These are phyloP conservation scores for Petrolisthes manimaculis DNA, from an alignment of 2,888 invertebrate genomes.

Conservation along the genomic window DNA sequence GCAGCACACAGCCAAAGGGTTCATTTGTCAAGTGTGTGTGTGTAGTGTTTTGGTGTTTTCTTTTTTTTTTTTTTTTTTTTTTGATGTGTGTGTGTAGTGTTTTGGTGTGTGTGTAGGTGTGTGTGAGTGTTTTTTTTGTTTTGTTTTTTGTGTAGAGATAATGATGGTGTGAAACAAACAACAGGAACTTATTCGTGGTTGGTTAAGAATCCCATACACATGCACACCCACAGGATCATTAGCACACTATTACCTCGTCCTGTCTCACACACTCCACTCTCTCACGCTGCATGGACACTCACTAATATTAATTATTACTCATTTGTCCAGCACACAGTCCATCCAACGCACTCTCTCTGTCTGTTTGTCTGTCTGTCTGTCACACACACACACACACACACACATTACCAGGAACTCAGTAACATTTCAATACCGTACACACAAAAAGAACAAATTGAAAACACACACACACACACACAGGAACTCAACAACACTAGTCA, in stretches of 20 bases:
- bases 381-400: conserved; percentile 1
- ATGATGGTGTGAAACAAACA: too few species aligned
- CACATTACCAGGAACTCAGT: neutral
- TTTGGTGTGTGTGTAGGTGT: neutral
- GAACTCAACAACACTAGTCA: too few species aligned
- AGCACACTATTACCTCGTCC: neutral
- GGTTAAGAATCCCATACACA: too few species aligned
- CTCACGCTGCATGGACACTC: neutral
- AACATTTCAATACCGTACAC: neutral
- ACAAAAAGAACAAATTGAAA: neutral
- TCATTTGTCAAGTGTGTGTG: neutral
- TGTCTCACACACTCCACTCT: neutral
- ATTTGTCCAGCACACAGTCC: neutral
- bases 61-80: neutral
- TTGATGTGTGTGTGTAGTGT: neutral
- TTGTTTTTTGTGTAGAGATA: too few species aligned
- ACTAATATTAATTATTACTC: neutral
- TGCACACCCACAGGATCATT: too few species aligned
- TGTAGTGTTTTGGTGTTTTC: neutral
- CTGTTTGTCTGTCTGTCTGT: neutral
- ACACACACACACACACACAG: neutral
- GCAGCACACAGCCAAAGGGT: neutral
- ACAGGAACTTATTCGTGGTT: too few species aligned
- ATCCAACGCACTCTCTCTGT: neutral
- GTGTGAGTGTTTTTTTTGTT: neutral